Evolutionary conservation across 2,888 invertebrate species (phyloP).

Genomic region (Drosophila longiperda): DNA sequence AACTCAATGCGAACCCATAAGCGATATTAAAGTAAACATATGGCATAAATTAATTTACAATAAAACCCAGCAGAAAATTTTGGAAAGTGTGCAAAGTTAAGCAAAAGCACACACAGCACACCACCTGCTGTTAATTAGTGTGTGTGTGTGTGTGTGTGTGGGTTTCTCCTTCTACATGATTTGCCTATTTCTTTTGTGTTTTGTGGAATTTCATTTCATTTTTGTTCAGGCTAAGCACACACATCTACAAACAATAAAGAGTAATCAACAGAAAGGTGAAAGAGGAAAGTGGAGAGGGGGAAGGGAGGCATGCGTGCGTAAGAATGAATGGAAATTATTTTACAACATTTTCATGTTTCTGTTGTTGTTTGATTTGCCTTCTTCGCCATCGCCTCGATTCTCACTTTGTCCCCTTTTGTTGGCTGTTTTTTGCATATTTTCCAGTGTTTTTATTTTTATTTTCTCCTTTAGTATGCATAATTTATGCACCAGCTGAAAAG

Average conservation of each 20-base stretch:
- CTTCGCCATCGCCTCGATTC: conserved; percentile 13
- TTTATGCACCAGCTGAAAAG: conserved; percentile 60
- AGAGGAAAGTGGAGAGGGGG: neutral
- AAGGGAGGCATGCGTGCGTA: conserved; percentile 62
- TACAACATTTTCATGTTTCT: conserved; percentile 74
- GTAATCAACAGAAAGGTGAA: neutral
- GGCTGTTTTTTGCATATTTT: conserved; percentile 6
- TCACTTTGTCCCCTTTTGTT: conserved; percentile 5
- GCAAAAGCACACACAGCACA: conserved; percentile 13
- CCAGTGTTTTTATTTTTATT: conserved; percentile 23
- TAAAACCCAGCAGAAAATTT: conserved; percentile 2
- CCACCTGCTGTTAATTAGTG: conserved; percentile 32
- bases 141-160: neutral
- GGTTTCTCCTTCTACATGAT: conserved; percentile 16
- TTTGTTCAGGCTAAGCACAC: conserved; percentile 42
- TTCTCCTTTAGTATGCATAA: conserved; percentile 53
- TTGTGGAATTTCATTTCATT: conserved; percentile 30
- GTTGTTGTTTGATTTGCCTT: conserved; percentile 63
- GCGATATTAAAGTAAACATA: conserved; percentile 29
- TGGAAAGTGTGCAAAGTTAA: conserved; percentile 17
- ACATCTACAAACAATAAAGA: conserved; percentile 10
- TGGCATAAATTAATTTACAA: conserved; percentile 57
- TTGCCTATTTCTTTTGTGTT: conserved; percentile 21
- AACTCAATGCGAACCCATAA: conserved; percentile 32
- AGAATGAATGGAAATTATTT: conserved; percentile 78